phyloP scores from a whole-genome alignment of 1,140 invertebrate species.

The Pectinophora gossypiella region DNA sequence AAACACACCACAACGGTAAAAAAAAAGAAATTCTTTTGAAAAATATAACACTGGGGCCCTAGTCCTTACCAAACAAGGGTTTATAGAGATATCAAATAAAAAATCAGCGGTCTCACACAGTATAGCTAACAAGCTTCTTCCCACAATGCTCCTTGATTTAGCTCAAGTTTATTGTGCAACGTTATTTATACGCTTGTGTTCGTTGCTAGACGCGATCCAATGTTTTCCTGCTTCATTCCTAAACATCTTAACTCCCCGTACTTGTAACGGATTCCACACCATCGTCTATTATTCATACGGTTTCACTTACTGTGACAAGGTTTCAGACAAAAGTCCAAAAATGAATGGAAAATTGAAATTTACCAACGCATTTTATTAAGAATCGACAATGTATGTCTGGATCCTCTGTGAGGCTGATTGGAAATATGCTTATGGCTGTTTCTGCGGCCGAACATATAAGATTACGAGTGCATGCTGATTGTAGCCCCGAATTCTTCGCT shows the following conservation, averaged over 20 bases:
- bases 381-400: slow-evolving; percentile 49
- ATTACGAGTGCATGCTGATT: slow-evolving; percentile 43
- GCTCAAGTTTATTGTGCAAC: slow-evolving; percentile 59
- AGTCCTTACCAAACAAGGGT: slow-evolving; percentile 40
- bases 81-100: slow-evolving; percentile 73
- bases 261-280: too few relatives aligned
- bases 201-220: slow-evolving; percentile 45
- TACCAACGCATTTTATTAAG: slow-evolving; percentile 64
- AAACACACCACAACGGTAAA: slow-evolving; percentile 30
- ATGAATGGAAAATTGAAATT: slow-evolving; percentile 23
- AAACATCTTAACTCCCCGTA: slow-evolving; percentile 22
- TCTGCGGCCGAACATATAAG: slow-evolving; percentile 28
- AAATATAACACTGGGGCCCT: slow-evolving; percentile 32
- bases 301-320: not conserved
- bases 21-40: slow-evolving; percentile 40
- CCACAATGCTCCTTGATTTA: slow-evolving; percentile 67
- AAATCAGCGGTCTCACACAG: slow-evolving; percentile 60
- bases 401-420: slow-evolving; percentile 52
- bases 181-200: slow-evolving; percentile 62
- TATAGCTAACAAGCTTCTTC: slow-evolving; percentile 54
- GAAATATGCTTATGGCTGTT: slow-evolving; percentile 57
- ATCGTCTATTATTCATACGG: too few relatives aligned
- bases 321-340: not conserved
- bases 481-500: slow-evolving; percentile 8
- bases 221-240: slow-evolving; percentile 22